Evolutionary conservation across 2,797 vertebrate species (phyloP).

Genomic region (Psittacula derbiana): DNA sequence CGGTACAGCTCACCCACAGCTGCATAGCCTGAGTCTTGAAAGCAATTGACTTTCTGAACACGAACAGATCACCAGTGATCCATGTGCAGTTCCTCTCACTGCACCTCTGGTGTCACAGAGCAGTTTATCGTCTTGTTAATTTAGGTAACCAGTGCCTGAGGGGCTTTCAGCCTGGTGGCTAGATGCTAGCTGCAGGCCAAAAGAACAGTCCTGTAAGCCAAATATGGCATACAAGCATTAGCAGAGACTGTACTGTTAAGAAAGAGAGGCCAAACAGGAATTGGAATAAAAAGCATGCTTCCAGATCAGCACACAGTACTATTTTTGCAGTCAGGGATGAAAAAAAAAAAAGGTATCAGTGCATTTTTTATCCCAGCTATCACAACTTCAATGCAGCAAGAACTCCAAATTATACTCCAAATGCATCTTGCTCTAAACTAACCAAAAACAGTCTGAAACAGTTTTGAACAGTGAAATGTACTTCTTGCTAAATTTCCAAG

Average conservation of each 20-base stretch:
- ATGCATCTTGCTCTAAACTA: background rate
- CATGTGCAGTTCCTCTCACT: accelerated
- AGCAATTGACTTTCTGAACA: background rate
- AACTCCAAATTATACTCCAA: background rate
- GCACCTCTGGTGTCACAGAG: background rate
- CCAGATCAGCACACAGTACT: background rate
- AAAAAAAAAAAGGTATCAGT: background rate
- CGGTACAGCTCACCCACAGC: background rate
- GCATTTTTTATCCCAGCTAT: background rate
- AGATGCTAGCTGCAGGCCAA: background rate
- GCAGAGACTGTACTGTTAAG: background rate
- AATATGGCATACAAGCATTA: background rate
- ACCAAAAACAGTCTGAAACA: background rate
- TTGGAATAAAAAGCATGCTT: background rate
- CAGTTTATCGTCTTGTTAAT: background rate
- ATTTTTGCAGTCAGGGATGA: background rate
- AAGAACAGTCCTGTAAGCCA: background rate
- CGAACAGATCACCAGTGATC: background rate
- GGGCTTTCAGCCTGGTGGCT: background rate
- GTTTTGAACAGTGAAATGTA: background rate
- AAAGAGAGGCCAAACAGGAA: background rate
- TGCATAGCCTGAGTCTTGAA: background rate
- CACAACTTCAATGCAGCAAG: background rate
- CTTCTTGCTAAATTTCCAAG: background rate
- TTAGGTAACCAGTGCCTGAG: background rate